Evolutionary conservation across 1,140 invertebrate species (phyloP).

Genomic region (Pristionchus pacificus): DNA sequence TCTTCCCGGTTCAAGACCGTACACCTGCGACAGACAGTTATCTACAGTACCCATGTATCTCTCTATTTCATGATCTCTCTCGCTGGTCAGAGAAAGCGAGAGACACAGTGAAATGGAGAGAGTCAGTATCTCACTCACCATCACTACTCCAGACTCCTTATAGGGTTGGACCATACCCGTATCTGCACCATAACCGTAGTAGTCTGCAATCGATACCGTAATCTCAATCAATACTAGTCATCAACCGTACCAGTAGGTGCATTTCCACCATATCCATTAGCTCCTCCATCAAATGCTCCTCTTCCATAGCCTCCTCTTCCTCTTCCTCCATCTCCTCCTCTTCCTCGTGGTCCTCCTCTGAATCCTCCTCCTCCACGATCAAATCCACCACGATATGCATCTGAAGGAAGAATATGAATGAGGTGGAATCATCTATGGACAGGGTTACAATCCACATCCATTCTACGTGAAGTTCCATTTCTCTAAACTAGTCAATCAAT

Average conservation of each 20-base stretch:
- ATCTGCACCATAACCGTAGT: too few relatives aligned
- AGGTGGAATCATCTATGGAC: too few relatives aligned
- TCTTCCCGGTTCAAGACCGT: conserved; percentile 84
- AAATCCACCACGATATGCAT: background rate
- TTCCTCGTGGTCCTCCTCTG: background rate
- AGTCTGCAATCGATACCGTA: too few relatives aligned
- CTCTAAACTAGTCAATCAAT: too few relatives aligned
- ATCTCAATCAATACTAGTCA: too few relatives aligned
- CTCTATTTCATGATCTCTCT: background rate
- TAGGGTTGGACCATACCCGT: too few relatives aligned
- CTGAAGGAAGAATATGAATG: conserved; percentile 1
- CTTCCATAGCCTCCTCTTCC: background rate
- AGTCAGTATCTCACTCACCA: too few relatives aligned
- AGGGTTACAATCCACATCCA: too few relatives aligned
- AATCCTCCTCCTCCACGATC: conserved; percentile 4
- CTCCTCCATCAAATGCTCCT: conserved; percentile 67
- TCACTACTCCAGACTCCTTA: too few relatives aligned
- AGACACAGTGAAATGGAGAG: too few relatives aligned
- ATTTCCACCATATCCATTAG: conserved; percentile 77
- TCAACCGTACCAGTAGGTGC: background rate
- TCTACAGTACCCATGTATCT: background rate
- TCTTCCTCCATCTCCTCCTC: background rate
- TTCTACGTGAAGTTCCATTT: too few relatives aligned
- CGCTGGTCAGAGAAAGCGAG: background rate
- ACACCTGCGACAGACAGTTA: conserved; percentile 86